A percentile compares a stretch with the other conserved stretches of the same genome.
These are phyloP conservation scores for Acanthococcus lagerstroemiae DNA, from an alignment of 2,888 invertebrate genomes.

Conservation along the genomic window DNA sequence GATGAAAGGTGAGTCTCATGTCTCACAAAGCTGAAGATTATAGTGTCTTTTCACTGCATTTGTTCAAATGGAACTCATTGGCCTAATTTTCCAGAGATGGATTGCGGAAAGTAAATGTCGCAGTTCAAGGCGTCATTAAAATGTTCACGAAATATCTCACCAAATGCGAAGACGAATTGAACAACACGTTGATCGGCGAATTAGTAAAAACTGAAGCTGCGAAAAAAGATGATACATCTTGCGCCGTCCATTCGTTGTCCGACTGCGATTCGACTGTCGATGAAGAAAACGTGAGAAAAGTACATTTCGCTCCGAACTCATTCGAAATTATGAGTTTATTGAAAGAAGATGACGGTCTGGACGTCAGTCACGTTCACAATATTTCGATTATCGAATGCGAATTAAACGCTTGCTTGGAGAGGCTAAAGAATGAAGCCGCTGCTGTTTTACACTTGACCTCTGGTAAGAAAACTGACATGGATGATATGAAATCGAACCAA, in stretches of 20 bases:
- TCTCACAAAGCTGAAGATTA: neutral
- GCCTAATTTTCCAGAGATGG: conserved; percentile 23
- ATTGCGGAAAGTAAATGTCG: conserved; percentile 29
- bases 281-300: conserved; percentile 39
- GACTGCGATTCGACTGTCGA: neutral
- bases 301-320: conserved; percentile 64
- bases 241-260: neutral
- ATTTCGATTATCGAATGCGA: conserved; percentile 48
- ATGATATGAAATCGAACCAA: neutral
- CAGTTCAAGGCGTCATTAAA: conserved; percentile 31
- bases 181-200: conserved; percentile 27
- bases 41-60: neutral
- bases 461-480: neutral
- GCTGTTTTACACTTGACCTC: conserved; percentile 54
- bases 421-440: conserved; percentile 59
- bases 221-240: neutral
- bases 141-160: conserved; percentile 30
- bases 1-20: neutral
- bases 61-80: neutral
- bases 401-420: conserved; percentile 55
- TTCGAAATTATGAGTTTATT: conserved; percentile 50
- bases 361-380: conserved; percentile 29
- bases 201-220: conserved; percentile 40
- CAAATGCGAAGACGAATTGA: conserved; percentile 31
- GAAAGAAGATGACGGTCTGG: conserved; percentile 50